Conservation (phyloP, 92 coral and sea anemone species). For the Phenganax stokvisi region DNA sequence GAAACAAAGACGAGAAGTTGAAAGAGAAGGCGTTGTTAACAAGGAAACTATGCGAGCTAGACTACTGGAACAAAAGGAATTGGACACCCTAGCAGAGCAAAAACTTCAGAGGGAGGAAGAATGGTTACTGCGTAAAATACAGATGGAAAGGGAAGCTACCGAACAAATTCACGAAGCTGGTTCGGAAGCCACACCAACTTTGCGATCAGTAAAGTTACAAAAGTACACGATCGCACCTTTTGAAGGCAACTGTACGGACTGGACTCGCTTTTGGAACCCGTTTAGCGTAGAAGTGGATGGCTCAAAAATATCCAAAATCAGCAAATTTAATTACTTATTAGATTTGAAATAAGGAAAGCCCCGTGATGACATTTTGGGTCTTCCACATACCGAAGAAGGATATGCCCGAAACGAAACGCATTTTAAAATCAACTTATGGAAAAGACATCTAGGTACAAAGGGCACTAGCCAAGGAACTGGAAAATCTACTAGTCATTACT, state of each 20-base stretch:
- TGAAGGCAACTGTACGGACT: constrained; percentile 48
- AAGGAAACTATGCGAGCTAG: no score
- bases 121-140: background rate
- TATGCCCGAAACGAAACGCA: constrained; percentile 41
- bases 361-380: constrained; percentile 11
- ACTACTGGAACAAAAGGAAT: background rate
- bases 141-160: background rate
- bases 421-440: constrained; percentile 1
- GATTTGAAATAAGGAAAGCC: constrained; percentile 44
- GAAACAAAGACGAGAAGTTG: no score
- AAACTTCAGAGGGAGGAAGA: background rate
- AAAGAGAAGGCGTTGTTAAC: no score
- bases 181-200: background rate
- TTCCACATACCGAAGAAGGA: constrained; percentile 51
- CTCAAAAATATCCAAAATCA: constrained; percentile 35
- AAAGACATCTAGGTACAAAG: constrained; percentile 6
- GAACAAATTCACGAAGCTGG: background rate
- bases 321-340: constrained; percentile 41
- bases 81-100: background rate
- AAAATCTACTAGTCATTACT: constrained; percentile 47
- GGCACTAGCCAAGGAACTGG: background rate
- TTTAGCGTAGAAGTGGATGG: constrained; percentile 52
- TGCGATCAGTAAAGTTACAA: constrained; percentile 45
- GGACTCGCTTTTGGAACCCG: constrained; percentile 52
- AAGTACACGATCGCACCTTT: constrained; percentile 54